Evolutionary conservation across 2,888 invertebrate species (phyloP).

Genomic region (Anagyrus pseudococci): DNA sequence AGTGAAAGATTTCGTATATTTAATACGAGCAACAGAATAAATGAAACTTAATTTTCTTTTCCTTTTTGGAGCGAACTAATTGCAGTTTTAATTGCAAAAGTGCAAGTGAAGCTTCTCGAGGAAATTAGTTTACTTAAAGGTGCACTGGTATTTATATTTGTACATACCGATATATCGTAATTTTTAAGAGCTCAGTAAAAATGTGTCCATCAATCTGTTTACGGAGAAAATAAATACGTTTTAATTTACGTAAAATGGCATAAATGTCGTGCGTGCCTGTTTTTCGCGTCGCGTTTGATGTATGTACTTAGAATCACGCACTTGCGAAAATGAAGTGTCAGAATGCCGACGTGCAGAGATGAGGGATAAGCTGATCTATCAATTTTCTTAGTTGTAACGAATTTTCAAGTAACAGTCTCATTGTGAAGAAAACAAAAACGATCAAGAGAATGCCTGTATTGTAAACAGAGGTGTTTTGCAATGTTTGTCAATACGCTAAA

Average conservation of each 20-base stretch:
- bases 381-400: background rate
- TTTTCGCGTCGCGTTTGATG: slow-evolving; percentile 35
- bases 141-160: slow-evolving; percentile 43
- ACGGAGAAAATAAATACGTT: slow-evolving; percentile 2
- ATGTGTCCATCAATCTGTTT: slow-evolving; percentile 21
- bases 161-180: slow-evolving; percentile 40
- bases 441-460: slow-evolving; percentile 7
- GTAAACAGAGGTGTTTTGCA: slow-evolving; percentile 17
- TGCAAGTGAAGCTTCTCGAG: slow-evolving; percentile 12
- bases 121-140: slow-evolving; percentile 37
- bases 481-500: slow-evolving; percentile 26
- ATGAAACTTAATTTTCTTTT: too few species aligned
- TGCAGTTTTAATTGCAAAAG: slow-evolving; percentile 29
- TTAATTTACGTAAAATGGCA: slow-evolving; percentile 38
- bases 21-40: too few species aligned
- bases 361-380: background rate
- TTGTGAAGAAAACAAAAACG: slow-evolving; percentile 18
- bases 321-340: slow-evolving; percentile 21
- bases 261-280: slow-evolving; percentile 37
- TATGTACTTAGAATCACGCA: slow-evolving; percentile 41
- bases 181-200: slow-evolving; percentile 14
- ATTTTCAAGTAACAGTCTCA: too few species aligned
- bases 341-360: slow-evolving; percentile 12
- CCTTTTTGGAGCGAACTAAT: too few species aligned
- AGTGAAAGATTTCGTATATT: too few species aligned